Base-by-base conservation (phyloP, 1,140 invertebrate genomes). In the Conus ventricosus region DNA sequence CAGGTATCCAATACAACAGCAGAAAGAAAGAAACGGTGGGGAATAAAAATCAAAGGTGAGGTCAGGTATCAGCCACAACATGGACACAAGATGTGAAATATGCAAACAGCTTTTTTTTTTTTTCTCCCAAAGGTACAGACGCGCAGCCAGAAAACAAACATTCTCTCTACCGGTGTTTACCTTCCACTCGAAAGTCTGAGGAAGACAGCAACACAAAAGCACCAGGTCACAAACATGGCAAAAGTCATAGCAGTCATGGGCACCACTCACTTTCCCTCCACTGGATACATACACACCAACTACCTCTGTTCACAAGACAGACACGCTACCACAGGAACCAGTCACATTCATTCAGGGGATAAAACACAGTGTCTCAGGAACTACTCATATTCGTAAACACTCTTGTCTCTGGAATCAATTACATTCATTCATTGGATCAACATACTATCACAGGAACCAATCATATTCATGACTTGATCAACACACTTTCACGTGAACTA, bases 161-260 rank as follows among this genome's bases (percentile, higher is more conserved):
- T n/a, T n/a, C 8, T 83, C 23, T 25, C 23, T 23, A 10, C 17
- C 6, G 0, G 23, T 63, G 27, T 85, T 93, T 93, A 93, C 92
- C 92, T 93, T 93, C 92, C 89, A 91, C 88, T 89, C 90, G 90
- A 90, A 93, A 92, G n/a, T 93, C 92, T 93, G 92, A 88, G 23
- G 75, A 89, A 27, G 80, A 84, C n/a, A 63, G 54, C 27, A 84
- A 84, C 82, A 39, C 54, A 84, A 51, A 81, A 81, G 54, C 7
- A 71, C 11, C 20, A 23, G 11, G 11, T 71, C 13, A 71, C 67
- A 71, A 71, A 71, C 17, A n/a, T 71, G 23, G 67, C 6, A n/a
- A 23, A 85, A n/a, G 15, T 23, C 53, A 17, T 39, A 60, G n/a
- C 53, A 85, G 15, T n/a, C 23, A 20, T 17, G 5, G 54, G 17